Base-by-base conservation (phyloP, 2,888 invertebrate species). In the Petrolisthes cinctipes region DNA sequence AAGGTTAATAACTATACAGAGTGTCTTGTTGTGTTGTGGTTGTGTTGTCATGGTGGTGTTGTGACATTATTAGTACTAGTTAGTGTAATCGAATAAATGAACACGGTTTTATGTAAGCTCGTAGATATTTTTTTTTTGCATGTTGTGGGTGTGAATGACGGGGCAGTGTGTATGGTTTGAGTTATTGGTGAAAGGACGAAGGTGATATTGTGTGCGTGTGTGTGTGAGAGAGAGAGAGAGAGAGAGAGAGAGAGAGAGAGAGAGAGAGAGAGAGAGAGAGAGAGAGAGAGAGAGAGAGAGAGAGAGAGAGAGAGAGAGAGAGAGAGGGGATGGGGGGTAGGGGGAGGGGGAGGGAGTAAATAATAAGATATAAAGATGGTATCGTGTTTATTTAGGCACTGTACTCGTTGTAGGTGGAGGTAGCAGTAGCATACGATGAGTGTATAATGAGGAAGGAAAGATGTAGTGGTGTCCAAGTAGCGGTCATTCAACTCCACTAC, bases 241-340 rank as follows among this genome's bases (percentile, higher is more conserved):
- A 14, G 14, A 71, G 71, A 71, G 14, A 14, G 71, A 23, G 51
- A 51, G 51, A 76, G 51, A 54, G 14, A 14, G 54, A 4, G 54
- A 54, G 78, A n/a, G 54, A 6, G 54, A 17, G 54, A n/a, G 54
- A n/a, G 78, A 78, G 54, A 20, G 20, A 20, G 14, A 20, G 23
- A 7, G 4, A 20, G 20, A 51, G 20, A 17, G 56, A 5, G 79
- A 7, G 9, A 20, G 57, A 20, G 37, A 51, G 17, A 51, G 57
- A 56, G 20, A 56, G 56, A 56, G 51, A 56, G n/a, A 20, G 56
- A 20, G 56, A 56, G 79, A 23, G 54, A 56, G 20, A 56, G 56
- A 20, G 56, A 56, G 53, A 79, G 79, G 79, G 79, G 57, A 79
- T n/a, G 57, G 56, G 53, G 57, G 56, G 73, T 7, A 73, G 73